These are phyloP conservation scores for Umimayanthus kanabou DNA, from an alignment of 92 coral and sea anemone genomes.

Conservation along the genomic window DNA sequence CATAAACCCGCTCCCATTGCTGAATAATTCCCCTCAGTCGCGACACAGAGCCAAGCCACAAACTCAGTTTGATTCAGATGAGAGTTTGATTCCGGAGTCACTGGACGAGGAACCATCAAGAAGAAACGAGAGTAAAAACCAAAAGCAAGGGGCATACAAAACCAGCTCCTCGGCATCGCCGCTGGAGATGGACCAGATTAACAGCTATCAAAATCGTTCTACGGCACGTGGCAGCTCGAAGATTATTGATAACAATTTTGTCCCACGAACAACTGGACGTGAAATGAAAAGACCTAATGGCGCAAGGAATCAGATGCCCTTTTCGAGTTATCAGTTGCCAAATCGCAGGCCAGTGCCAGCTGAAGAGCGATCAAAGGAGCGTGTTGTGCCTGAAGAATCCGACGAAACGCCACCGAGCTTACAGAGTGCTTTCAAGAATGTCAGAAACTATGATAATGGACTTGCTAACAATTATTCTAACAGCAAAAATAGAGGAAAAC, in stretches of 20 bases:
- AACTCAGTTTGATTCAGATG: conserved; percentile 1
- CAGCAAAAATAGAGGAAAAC: background rate
- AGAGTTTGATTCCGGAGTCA: conserved; percentile 10
- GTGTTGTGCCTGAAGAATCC: background rate
- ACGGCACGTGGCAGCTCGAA: background rate
- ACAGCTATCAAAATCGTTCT: background rate
- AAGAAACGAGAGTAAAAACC: background rate
- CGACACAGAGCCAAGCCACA: background rate
- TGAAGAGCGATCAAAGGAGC: conserved; percentile 7
- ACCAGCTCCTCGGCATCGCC: background rate
- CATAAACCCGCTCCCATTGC: conserved; percentile 14
- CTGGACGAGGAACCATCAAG: conserved; percentile 4
- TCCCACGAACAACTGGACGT: background rate
- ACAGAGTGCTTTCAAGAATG: background rate
- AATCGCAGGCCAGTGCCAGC: background rate
- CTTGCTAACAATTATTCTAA: background rate
- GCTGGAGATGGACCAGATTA: background rate
- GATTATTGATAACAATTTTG: background rate
- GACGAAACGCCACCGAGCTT: background rate
- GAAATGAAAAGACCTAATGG: background rate
- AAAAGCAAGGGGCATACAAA: background rate
- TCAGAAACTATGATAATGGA: background rate
- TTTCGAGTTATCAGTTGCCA: background rate
- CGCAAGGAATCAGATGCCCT: background rate
- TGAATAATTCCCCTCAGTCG: conserved; percentile 3